Evolutionary conservation across 2,113 vertebrate genomes (phyloP).

Genomic region (Odontophorus gujanensis): DNA sequence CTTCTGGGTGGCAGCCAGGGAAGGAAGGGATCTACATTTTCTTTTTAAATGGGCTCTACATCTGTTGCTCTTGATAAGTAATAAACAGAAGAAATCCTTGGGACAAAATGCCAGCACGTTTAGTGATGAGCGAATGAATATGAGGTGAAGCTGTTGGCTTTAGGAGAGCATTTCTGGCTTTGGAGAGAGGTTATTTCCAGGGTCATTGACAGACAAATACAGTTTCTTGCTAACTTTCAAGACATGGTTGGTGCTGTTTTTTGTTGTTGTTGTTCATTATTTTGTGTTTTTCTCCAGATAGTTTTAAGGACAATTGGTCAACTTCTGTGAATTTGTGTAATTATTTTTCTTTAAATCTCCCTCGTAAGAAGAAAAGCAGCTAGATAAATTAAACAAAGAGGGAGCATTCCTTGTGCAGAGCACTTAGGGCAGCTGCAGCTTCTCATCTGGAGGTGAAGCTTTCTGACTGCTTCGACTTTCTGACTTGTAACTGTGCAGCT

Average conservation of each 20-base stretch:
- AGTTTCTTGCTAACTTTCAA: background rate
- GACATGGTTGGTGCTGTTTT: background rate
- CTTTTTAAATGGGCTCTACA: background rate
- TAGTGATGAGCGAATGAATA: background rate
- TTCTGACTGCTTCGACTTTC: background rate
- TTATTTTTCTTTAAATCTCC: background rate
- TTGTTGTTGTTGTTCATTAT: background rate
- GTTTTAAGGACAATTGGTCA: background rate
- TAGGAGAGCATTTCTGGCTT: background rate
- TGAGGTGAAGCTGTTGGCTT: background rate
- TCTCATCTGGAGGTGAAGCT: background rate
- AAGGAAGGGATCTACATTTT: background rate
- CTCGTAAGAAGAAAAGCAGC: background rate
- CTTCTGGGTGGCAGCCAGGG: background rate
- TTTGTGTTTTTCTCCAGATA: rapidly evolving
- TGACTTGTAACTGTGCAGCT: background rate
- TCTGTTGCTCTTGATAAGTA: background rate
- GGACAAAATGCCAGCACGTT: background rate
- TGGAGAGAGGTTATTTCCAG: background rate
- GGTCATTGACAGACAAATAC: background rate
- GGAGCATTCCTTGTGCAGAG: background rate
- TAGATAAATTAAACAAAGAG: background rate
- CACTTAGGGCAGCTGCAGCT: background rate
- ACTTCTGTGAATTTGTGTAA: background rate
- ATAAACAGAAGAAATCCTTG: background rate